These are phyloP conservation scores for Strigamia maritima DNA, from an alignment of 2,888 invertebrate genomes.

Conservation along the genomic window DNA sequence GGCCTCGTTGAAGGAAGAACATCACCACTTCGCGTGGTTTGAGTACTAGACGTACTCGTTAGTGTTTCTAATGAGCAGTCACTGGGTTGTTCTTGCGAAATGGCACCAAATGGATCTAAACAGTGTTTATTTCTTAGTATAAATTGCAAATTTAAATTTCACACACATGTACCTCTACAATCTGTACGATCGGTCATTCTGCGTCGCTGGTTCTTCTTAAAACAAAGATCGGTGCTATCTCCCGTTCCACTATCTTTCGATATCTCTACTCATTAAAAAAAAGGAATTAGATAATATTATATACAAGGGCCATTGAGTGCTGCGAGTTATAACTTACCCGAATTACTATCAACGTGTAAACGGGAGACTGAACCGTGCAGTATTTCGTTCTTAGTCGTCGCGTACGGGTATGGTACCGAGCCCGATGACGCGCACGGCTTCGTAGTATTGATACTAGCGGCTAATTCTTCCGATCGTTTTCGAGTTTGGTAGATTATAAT, in stretches of 20 bases:
- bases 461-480: constrained; percentile 51
- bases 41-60: constrained; percentile 41
- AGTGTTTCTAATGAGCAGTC: constrained; percentile 42
- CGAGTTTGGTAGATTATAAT: constrained; percentile 83
- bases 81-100: constrained; percentile 38
- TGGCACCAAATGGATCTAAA: constrained; percentile 38
- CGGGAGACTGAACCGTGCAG: constrained; percentile 38
- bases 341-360: constrained; percentile 40
- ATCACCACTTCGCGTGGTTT: constrained; percentile 40
- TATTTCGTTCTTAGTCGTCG: constrained; percentile 34
- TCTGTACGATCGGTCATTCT: background rate
- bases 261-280: constrained; percentile 51
- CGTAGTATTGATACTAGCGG: constrained; percentile 19
- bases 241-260: constrained; percentile 74
- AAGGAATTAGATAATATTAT: constrained; percentile 60
- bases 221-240: constrained; percentile 72
- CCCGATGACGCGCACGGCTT: constrained; percentile 35
- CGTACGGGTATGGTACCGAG: constrained; percentile 40
- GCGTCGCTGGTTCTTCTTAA: background rate
- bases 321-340: constrained; percentile 28
- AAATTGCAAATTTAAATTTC: background rate
- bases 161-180: background rate
- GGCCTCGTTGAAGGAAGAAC: constrained; percentile 39
- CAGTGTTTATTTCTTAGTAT: background rate
- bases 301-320: background rate